Evolutionary conservation across 2,888 invertebrate genomes (phyloP), one percentile per base, ranked within the genome.

Genomic region (Elysia crispata): DNA sequence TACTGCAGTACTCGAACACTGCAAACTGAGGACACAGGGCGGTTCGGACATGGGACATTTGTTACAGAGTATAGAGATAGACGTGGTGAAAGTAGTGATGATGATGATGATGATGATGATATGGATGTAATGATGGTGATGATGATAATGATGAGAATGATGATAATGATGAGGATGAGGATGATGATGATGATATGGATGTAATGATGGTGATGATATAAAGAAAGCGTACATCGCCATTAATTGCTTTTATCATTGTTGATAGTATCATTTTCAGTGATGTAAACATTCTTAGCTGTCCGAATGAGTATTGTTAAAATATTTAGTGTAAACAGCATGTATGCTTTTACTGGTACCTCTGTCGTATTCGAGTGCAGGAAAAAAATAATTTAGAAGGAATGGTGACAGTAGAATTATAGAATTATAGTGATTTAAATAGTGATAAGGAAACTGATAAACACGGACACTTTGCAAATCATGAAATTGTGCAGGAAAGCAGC

Each of bases 21-120:
- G 76, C 60, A 23, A 76, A 70, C 80, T 76, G 76, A 33, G 57
- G 41, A 69, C 20, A 18, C 23, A 66, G 3, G 41, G 41, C n/a
- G 41, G 41, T 41, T 3, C 5, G 41, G 41, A 11, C 41, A 41
- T 6, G 41, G 5, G 41, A 41, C 41, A 41, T 41, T 6, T 6
- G 41, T 11, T 41, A 41, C 41, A 11, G 41, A n/a, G n/a, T n/a
- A n/a, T n/a, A n/a, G n/a, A n/a, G 41, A 6, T 11, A 41, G 41
- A 11, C 41, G 3, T 41, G n/a, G 41, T 3, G 25, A 13, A 5
- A 60, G 60, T 60, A 60, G 60, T 60, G 60, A 60, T 60, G 15
- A 60, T 60, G 60, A 8, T 60, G 60, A 60, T 60, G 60, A 60
- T 60, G 25, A 60, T 8, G 60, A 60, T 60, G 25, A 60, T 60